Evolutionary conservation across 2,888 invertebrate genomes (phyloP), one percentile per base, ranked within the genome.

Genomic region (Andrena bucephala): DNA sequence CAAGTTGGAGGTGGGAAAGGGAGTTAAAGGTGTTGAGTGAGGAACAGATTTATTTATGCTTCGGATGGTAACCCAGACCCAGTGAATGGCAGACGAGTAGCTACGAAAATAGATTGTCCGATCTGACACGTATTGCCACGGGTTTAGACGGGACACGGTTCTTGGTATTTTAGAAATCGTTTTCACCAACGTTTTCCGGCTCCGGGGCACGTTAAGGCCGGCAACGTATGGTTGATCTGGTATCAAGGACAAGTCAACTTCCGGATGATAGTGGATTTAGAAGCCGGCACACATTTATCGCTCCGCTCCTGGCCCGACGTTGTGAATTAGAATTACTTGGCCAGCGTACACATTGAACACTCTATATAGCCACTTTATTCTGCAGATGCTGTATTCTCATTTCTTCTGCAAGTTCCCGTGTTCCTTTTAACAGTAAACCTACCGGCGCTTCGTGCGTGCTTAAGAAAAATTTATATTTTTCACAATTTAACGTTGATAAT

Each of bases 191-290:
- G 50, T 75, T 68, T 75, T 31, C 74, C 78, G 48, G 70, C 42
- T 71, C 42, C 67, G 67, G n/a, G 4, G 81, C 48, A 71, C 80
- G 67, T 65, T 59, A 3, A 33, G 10, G 13, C 7, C 20, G 31
- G 29, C 13, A 50, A 63, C 70, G 72, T 72, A 76, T 33, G 80
- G 76, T 66, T 27, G 77, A 79, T 80, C 76, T 68, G 68, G 75
- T 71, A 87, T 87, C 86, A 87, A 87, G 87, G 83, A 67, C 80
- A 54, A 75, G 62, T 67, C 73, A 80, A 79, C 83, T 86, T 85
- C 83, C 87, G 63, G 77, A 62, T 59, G 85, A 86, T 87, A 83
- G 73, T 20, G 70, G 73, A 77, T 77, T 86, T 80, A 75, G 68
- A 73, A 50, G 68, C 50, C 50, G 75, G 50, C 82, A 71, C 67